Evolutionary conservation across 2,113 vertebrate species (phyloP).

Genomic region (Alaudala cheleensis): DNA sequence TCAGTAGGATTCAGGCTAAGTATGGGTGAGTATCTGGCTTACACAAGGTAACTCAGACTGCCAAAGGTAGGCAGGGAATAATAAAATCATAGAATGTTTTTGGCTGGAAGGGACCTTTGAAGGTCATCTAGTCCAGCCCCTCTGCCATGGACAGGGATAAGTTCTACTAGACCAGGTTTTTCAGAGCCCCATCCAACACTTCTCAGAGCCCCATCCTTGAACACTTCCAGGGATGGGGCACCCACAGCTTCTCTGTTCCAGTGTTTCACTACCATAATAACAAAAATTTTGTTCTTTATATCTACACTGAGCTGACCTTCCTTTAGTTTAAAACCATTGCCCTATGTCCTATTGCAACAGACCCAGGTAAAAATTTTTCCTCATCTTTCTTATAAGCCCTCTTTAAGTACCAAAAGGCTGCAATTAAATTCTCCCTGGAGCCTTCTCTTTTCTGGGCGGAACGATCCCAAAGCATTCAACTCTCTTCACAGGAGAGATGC

Average conservation of each 20-base stretch:
- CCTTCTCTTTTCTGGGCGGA: background rate
- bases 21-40: background rate
- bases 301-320: background rate
- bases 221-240: background rate
- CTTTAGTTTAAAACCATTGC: background rate
- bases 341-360: background rate
- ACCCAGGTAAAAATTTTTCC: background rate
- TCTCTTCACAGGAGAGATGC: background rate
- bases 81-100: background rate
- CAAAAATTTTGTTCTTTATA: background rate
- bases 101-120: background rate
- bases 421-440: background rate
- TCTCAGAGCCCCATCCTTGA: background rate
- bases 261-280: background rate
- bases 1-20: background rate
- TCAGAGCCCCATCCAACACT: background rate
- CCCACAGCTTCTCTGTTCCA: background rate
- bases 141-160: background rate
- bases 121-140: background rate
- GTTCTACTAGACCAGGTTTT: background rate
- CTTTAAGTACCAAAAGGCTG: background rate
- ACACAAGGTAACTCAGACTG: background rate
- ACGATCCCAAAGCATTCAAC: background rate
- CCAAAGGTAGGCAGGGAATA: background rate
- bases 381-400: background rate